Base-by-base conservation (phyloP, 2,113 vertebrate genomes). In the Corvus hawaiiensis region DNA sequence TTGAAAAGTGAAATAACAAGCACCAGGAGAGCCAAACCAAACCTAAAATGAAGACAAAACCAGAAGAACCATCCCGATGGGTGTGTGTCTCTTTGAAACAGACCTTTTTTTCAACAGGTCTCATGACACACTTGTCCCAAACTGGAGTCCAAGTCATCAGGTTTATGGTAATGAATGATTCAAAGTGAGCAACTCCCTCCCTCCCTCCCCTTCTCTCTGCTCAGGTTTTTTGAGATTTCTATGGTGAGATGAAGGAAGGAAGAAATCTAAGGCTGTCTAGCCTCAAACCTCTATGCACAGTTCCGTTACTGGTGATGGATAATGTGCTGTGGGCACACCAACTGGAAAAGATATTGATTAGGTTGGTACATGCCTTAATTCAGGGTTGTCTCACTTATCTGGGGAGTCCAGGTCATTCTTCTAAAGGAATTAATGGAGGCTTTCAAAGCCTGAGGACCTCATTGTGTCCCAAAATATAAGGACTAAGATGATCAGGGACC, bases 1-100 rank as follows among this genome's bases (percentile, higher is more conserved):
- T 54, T 73, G 85, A 95, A 85, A 96, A 95, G 89, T 91, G 94
- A 93, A 98, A 91, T 92, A 95, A 92, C 75, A 93, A 81, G 39
- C 19, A 43, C 59, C 35, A 41, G 79, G 81, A 89, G 69, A 96
- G 96, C 95, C 97, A 97, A 98, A 97, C 95, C 97, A 97, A 96
- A 97, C 87, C 92, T 74, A 67, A 88, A 96, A 90, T 95, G 95
- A 86, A 95, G 96, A 93, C 91, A 74, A 96, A 95, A 96, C 83
- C 94, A 93, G 61, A 86, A 85, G 63, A 41, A 77, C 84, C 54
- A 81, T 97, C 91, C 90, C 96, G 78, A 96, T 95, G 96, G 96
- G 96, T 97, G 97, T 82, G 59, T 76, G 55, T 82, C 92, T 81
- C 12, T 94, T 95, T 96, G 90, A 94, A 96, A 75, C 76, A 90